Percentiles rank a stretch among this genome's conserved stretches.
phyloP scores from a whole-genome alignment of 2,797 vertebrate genomes.

The Sebastes goodei region DNA sequence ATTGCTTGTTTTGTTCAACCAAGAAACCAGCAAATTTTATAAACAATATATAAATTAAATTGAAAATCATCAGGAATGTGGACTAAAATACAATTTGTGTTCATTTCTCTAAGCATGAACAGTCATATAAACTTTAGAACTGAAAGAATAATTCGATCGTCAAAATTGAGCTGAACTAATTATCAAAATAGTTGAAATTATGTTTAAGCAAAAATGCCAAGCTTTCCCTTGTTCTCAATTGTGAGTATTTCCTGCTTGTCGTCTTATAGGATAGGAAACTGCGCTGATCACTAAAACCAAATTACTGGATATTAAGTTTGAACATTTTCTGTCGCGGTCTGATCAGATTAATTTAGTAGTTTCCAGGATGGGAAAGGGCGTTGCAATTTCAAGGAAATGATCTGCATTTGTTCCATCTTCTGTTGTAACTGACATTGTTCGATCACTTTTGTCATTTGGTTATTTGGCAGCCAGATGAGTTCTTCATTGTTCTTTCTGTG shows the following conservation, averaged over 20 bases:
- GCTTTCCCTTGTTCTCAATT: background rate
- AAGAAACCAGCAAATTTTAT: background rate
- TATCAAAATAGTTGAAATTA: background rate
- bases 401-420: background rate
- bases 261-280: background rate
- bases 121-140: background rate
- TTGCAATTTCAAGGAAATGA: background rate
- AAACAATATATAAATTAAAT: background rate
- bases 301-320: background rate
- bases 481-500: background rate
- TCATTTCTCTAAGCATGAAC: background rate
- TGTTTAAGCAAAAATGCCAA: background rate
- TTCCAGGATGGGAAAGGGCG: background rate
- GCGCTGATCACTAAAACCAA: background rate
- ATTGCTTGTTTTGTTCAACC: background rate
- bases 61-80: background rate
- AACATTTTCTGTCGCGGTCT: background rate
- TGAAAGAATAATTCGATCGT: too few species aligned
- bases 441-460: background rate
- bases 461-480: background rate
- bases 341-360: background rate
- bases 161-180: too few species aligned
- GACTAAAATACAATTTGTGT: background rate
- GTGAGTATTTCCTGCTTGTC: background rate
- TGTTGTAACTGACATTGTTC: background rate